Base-by-base conservation (phyloP, 92 coral and sea anemone species). In the Porites lobata region DNA sequence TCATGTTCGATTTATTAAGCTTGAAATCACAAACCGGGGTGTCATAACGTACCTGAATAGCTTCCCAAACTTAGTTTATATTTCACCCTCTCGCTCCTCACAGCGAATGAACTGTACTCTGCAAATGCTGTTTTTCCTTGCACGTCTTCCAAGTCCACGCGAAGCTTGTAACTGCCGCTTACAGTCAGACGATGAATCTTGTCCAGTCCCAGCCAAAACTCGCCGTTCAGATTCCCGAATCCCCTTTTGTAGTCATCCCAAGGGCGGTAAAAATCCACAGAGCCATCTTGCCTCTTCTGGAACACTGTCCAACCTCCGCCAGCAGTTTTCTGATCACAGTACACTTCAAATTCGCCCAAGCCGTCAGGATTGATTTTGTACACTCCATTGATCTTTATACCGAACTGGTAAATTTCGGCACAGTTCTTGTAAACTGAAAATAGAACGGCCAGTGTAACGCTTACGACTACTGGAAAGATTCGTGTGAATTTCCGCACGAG, bases 1-100 rank as follows among this genome's bases (percentile, higher is more conserved):
- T n/a, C n/a, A n/a, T n/a, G n/a, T n/a, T n/a, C n/a, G n/a, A n/a
- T n/a, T n/a, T n/a, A n/a, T n/a, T n/a, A n/a, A n/a, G n/a, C n/a
- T n/a, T n/a, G n/a, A n/a, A n/a, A n/a, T n/a, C n/a, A n/a, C n/a
- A n/a, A n/a, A n/a, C n/a, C n/a, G n/a, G n/a, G n/a, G n/a, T n/a
- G n/a, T n/a, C n/a, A n/a, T n/a, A n/a, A n/a, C n/a, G 47, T 38
- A 38, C 47, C 47, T 38, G 47, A 38, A 38, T 38, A 38, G 4
- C 47, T 38, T 0, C 47, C 47, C 47, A 38, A 38, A 38, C 47
- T 38, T 6, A 38, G 47, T 38, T 4, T 3, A 6, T 38, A 38
- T 38, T 38, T 38, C 47, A 96, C 77, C 96, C 96, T 32, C 93
- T 81, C 47, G 81, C 90, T 69, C 92, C 91, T 73, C 88, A 93